Percentiles rank a stretch among this genome's conserved stretches.
These are phyloP conservation scores for Drosophila nigrodunni DNA, from an alignment of 1,140 invertebrate species.

Conservation along the genomic window DNA sequence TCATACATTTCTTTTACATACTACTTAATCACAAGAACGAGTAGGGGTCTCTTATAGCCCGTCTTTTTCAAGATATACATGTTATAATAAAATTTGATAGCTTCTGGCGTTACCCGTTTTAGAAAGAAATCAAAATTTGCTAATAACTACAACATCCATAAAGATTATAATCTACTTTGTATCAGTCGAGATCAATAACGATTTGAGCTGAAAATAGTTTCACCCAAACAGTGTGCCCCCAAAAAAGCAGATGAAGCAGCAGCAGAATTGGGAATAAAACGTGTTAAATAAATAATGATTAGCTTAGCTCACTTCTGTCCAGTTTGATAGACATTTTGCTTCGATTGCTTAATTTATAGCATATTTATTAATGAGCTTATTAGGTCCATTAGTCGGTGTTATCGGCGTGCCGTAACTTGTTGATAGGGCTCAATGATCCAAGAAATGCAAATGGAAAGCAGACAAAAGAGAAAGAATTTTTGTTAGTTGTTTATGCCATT, in stretches of 20 bases:
- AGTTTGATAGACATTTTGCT: constrained; percentile 51
- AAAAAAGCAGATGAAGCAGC: neutral
- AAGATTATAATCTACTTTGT: neutral
- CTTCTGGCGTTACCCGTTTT: neutral
- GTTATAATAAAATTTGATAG: neutral
- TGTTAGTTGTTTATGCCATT: constrained; percentile 18
- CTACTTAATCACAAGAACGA: too few relatives aligned
- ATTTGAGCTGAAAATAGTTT: neutral
- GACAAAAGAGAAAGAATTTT: constrained; percentile 36
- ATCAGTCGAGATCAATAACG: neutral
- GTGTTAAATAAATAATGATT: constrained; percentile 25
- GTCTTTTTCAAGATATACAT: neutral
- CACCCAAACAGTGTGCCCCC: neutral
- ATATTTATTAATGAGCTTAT: constrained; percentile 49
- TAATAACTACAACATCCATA: neutral
- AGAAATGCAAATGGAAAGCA: constrained; percentile 28
- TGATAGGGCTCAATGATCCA: constrained; percentile 23
- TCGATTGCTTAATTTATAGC: constrained; percentile 43
- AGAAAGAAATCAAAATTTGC: neutral
- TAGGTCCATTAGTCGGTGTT: constrained; percentile 34
- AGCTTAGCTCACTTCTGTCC: constrained; percentile 19
- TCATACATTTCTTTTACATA: too few relatives aligned
- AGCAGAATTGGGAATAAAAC: constrained; percentile 2
- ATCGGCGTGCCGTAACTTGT: neutral
- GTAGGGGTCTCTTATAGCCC: too few relatives aligned